These are phyloP conservation scores for Sebastes diaconus DNA, from an alignment of 2,797 vertebrate species.

Conservation along the genomic window DNA sequence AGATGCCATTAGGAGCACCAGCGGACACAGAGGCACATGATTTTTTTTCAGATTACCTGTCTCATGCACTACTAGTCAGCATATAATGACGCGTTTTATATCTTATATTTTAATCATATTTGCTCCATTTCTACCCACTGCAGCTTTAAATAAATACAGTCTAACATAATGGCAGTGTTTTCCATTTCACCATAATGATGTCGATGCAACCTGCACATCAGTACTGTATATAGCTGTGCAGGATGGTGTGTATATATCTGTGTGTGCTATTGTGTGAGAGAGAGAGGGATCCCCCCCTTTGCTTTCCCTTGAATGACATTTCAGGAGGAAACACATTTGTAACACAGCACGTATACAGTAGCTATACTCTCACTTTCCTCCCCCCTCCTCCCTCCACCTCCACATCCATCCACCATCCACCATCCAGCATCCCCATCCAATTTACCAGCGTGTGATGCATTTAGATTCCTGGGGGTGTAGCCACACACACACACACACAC, in stretches of 20 bases:
- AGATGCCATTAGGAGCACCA: no score
- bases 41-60: no score
- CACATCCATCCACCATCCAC: not conserved
- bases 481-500: constrained; percentile 46
- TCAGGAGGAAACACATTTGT: constrained; percentile 73
- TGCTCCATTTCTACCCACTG: no score
- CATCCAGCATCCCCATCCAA: constrained; percentile 26
- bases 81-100: no score
- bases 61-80: no score
- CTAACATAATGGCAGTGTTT: not conserved
- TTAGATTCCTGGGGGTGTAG: constrained; percentile 64
- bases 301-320: constrained; percentile 67
- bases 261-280: not conserved
- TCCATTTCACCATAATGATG: not conserved
- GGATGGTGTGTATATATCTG: not conserved
- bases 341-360: constrained; percentile 73
- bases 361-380: constrained; percentile 44
- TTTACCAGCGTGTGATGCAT: constrained; percentile 69
- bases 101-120: no score
- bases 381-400: not conserved
- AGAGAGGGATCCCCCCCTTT: constrained; percentile 44
- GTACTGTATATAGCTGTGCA: not conserved
- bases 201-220: not conserved
- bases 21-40: no score
- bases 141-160: no score